Percentiles rank a stretch among this genome's conserved stretches.
phyloP scores from a whole-genome alignment of 2,113 vertebrate genomes.

The Corythornis cristatus region DNA sequence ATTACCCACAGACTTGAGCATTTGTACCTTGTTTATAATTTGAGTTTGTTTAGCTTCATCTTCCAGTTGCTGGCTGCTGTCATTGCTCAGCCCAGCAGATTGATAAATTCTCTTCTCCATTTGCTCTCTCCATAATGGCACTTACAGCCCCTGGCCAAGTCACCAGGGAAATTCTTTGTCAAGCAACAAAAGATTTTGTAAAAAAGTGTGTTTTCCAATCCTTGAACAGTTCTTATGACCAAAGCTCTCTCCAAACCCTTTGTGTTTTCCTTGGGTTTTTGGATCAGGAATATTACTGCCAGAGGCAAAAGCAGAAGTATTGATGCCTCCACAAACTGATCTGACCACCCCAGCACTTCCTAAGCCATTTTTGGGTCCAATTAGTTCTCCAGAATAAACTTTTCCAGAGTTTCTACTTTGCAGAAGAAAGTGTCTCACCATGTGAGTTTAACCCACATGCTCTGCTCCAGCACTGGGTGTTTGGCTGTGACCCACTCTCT shows the following conservation, averaged over 20 bases:
- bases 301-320: background rate
- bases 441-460: background rate
- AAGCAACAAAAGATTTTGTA: background rate
- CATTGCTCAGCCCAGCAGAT: background rate
- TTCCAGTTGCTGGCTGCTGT: background rate
- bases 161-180: background rate
- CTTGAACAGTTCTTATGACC: background rate
- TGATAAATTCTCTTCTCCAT: background rate
- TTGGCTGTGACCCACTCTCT: background rate
- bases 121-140: background rate
- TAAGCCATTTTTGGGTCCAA: background rate
- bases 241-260: background rate
- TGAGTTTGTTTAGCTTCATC: background rate
- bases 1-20: background rate
- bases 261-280: background rate
- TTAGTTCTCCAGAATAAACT: background rate
- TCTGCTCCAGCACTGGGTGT: accelerated
- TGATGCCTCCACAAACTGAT: background rate
- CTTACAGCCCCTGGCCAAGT: background rate
- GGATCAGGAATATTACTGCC: background rate
- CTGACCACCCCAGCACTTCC: background rate
- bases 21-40: background rate
- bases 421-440: accelerated
- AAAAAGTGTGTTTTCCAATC: background rate
- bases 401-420: background rate